Percentiles rank a stretch among this genome's conserved stretches.
Conservation (phyloP, 2,113 vertebrate genomes). For the Narcine bancroftii region DNA sequence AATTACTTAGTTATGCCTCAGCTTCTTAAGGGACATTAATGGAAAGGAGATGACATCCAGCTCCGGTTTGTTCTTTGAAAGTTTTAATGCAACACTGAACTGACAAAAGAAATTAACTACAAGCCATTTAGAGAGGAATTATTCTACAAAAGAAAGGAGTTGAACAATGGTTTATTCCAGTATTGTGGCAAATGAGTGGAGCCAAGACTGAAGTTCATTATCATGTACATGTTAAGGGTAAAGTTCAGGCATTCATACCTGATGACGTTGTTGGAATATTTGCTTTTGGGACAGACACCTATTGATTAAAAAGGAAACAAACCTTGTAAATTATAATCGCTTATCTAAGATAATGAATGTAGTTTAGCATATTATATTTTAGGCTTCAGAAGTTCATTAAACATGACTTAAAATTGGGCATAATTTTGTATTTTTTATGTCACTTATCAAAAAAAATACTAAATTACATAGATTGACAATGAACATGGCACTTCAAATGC, state of each 20-base stretch:
- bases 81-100: background rate
- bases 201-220: background rate
- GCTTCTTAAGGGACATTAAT: background rate
- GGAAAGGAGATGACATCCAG: background rate
- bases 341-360: background rate
- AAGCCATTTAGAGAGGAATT: background rate
- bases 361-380: background rate
- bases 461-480: background rate
- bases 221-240: background rate
- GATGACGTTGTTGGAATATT: slow-evolving; percentile 1
- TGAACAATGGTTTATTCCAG: background rate
- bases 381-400: background rate
- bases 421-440: too few species aligned
- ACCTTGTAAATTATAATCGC: background rate
- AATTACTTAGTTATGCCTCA: background rate
- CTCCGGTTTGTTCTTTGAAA: background rate
- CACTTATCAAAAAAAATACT: too few species aligned
- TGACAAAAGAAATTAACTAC: background rate
- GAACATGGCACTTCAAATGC: background rate
- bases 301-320: background rate
- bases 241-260: background rate
- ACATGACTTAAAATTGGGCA: background rate
- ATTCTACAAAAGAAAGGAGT: background rate
- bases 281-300: background rate
- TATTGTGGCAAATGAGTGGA: background rate